A percentile compares a stretch with the other conserved stretches of the same genome.
Evolutionary conservation across 2,888 invertebrate genomes (phyloP).

Genomic region (Chalcosyrphus nemorum): DNA sequence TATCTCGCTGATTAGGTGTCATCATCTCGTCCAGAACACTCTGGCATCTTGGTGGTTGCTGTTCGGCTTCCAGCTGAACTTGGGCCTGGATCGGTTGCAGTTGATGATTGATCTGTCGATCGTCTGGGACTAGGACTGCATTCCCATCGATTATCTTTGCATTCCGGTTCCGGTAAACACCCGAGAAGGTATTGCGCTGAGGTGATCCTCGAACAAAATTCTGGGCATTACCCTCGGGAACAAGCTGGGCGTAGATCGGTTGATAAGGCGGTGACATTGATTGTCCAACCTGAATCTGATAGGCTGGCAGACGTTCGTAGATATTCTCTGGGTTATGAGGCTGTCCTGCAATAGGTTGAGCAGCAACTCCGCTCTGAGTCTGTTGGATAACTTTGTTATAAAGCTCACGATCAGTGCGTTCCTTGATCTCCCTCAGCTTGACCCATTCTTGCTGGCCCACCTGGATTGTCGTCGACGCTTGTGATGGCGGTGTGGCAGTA

Average conservation of each 20-base stretch:
- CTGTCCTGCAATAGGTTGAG: slow-evolving; percentile 10
- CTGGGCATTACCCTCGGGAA: slow-evolving; percentile 62
- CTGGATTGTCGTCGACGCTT: slow-evolving; percentile 47
- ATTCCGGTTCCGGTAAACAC: slow-evolving; percentile 77
- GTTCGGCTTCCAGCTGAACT: slow-evolving; percentile 1
- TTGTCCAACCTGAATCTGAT: slow-evolving; percentile 59
- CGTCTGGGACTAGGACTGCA: slow-evolving; percentile 67
- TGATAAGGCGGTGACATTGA: slow-evolving; percentile 62
- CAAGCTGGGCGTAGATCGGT: slow-evolving; percentile 68
- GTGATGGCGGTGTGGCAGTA: slow-evolving; percentile 43
- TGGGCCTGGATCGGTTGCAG: not conserved
- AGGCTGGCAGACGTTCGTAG: slow-evolving; percentile 77
- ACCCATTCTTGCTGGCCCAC: slow-evolving; percentile 79
- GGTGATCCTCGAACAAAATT: slow-evolving; percentile 79
- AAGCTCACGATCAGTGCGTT: slow-evolving; percentile 80
- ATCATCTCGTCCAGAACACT: slow-evolving; percentile 80
- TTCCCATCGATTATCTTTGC: slow-evolving; percentile 77
- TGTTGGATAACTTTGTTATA: slow-evolving; percentile 79
- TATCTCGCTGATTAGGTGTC: slow-evolving; percentile 38
- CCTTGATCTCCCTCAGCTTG: slow-evolving; percentile 79
- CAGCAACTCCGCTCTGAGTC: slow-evolving; percentile 69
- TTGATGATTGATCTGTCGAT: slow-evolving; percentile 25
- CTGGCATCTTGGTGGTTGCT: slow-evolving; percentile 78
- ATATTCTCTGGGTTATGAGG: slow-evolving; percentile 76
- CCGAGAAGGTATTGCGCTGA: slow-evolving; percentile 80